A percentile compares a stretch with the other conserved stretches of the same genome.
phyloP scores from a whole-genome alignment of 2,888 invertebrate species.

The Eilema depressum region DNA sequence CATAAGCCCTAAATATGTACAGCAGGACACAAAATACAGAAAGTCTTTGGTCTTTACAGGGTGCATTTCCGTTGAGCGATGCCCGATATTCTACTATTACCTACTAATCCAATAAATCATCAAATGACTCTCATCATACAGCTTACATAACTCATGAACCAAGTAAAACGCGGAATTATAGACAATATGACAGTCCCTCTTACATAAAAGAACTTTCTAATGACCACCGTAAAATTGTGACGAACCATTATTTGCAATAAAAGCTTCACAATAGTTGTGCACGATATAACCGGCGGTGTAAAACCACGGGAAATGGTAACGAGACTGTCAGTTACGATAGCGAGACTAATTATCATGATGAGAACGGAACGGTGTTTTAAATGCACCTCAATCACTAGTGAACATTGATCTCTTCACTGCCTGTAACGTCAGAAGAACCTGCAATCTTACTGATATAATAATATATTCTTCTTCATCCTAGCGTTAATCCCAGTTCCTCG shows the following conservation, averaged over 20 bases:
- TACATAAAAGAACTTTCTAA: conserved; percentile 61
- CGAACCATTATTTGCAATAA: conserved; percentile 48
- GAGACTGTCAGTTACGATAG: conserved; percentile 36
- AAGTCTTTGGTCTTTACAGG: no score
- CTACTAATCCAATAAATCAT: conserved; percentile 2
- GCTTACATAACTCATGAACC: conserved; percentile 41
- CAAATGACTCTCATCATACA: background rate
- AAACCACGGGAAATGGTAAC: conserved; percentile 35
- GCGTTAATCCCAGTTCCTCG: no score
- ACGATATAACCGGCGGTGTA: conserved; percentile 37
- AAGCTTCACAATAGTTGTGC: conserved; percentile 36
- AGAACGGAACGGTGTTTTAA: conserved; percentile 9
- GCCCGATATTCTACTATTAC: background rate
- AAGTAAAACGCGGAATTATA: conserved; percentile 31
- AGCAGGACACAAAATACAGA: no score
- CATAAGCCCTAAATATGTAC: no score
- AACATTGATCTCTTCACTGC: background rate
- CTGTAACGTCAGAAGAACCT: no score
- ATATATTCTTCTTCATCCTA: no score
- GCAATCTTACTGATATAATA: no score
- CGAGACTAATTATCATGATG: conserved; percentile 27
- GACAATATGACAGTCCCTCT: conserved; percentile 40
- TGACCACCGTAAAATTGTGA: conserved; percentile 47
- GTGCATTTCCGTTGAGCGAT: no score
- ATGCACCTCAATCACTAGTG: conserved; percentile 17